Percentiles rank a stretch among this genome's conserved stretches.
phyloP scores from a whole-genome alignment of 2,797 vertebrate species.

The Sebastes cheni region DNA sequence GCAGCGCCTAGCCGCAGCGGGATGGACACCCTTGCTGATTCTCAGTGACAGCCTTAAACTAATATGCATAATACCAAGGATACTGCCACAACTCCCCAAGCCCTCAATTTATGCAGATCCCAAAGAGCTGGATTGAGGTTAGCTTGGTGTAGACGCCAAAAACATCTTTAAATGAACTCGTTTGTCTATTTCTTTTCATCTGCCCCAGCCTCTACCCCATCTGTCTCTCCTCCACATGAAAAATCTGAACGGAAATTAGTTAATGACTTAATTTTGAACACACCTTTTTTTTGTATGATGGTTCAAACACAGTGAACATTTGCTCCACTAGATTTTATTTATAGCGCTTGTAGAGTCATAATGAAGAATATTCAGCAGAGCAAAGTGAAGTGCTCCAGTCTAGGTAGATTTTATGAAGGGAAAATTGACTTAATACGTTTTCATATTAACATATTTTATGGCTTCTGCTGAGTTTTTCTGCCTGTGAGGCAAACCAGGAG shows the following conservation, averaged over 20 bases:
- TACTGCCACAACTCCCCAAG: constrained; percentile 78
- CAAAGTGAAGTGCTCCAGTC: neutral
- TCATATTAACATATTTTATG: constrained; percentile 37
- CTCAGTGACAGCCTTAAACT: constrained; percentile 85
- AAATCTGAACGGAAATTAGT: constrained; percentile 30
- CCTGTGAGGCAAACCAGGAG: constrained; percentile 42
- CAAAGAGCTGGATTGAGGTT: constrained; percentile 82
- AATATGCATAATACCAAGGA: constrained; percentile 86
- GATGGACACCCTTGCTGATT: constrained; percentile 83
- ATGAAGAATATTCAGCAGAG: neutral
- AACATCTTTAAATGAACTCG: constrained; percentile 78
- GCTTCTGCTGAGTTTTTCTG: constrained; percentile 22
- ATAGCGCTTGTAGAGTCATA: neutral
- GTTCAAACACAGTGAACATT: constrained; percentile 15
- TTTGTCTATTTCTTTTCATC: constrained; percentile 76
- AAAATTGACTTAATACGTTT: constrained; percentile 16
- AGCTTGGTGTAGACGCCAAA: constrained; percentile 73
- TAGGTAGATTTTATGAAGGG: constrained; percentile 12
- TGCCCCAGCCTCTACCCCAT: constrained; percentile 47
- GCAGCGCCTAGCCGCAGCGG: constrained; percentile 75
- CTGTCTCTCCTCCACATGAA: constrained; percentile 31
- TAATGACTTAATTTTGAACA: constrained; percentile 42
- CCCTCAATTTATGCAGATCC: constrained; percentile 87
- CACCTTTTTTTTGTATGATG: neutral
- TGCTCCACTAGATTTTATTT: neutral